Evolutionary conservation across 2,113 vertebrate genomes (phyloP), one percentile per base, ranked within the genome.

Genomic region (Cranoglanis bouderius): DNA sequence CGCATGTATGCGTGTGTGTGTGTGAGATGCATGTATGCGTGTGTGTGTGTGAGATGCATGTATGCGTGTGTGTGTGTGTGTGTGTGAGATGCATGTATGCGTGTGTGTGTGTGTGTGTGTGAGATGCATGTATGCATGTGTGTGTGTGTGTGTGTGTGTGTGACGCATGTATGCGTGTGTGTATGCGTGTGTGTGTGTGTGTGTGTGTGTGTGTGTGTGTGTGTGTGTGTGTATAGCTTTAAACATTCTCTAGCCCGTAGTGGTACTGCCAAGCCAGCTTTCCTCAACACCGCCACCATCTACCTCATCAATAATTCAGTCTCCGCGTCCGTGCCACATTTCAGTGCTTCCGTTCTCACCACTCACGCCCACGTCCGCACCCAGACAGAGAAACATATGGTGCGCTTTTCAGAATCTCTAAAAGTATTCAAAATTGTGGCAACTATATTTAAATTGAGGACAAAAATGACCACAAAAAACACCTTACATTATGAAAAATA

Each of bases 371-470:
- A 51, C 87, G 32, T 51, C 40, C 75, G 74, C 67, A 77, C 85
- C 59, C 89, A 87, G 80, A 87, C 81, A 78, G 38, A 85, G 72
- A 59, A 83, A 85, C 86, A 88, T 84, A 86, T 90, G 90, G 82
- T 85, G 85, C 18, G 85, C 75, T 91, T 90, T 49, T 43, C 8
- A 55, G 78, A 55, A 82, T 43, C 63, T 77, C 26, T 5, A 55
- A 29, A 77, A 29, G 0, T 26, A 26, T 7, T 72, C 19, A 38
- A 53, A n/a, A 72, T 53, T 26, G 32, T 21, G 12, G 38, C 5
- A 65, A 51, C 38, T 51, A 51, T 13, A 35, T 84, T 84, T 65
- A 84, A 65, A 38, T 3, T 3, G 49, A 81, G 49, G 29, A 21
- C 78, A 80, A 1, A 51, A 7, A 78, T 1, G 1, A 53, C 32